These are phyloP conservation scores for Epinephelus cyanopodus DNA, from an alignment of 2,113 vertebrate species.

Conservation along the genomic window DNA sequence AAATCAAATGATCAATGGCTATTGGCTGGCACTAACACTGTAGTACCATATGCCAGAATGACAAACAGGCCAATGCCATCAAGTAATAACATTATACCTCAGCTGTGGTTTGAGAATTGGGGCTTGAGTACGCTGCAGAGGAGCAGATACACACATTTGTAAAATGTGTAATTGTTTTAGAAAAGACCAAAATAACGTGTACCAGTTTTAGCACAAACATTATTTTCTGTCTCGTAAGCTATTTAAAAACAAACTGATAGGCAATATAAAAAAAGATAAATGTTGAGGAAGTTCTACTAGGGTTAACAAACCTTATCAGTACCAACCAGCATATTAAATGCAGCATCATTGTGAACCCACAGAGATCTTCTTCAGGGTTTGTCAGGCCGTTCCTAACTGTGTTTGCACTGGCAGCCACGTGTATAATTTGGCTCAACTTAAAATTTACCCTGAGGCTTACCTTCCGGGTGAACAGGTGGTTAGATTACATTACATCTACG, in stretches of 20 bases:
- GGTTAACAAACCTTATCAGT: not conserved
- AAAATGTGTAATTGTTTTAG: not conserved
- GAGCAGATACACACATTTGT: not conserved
- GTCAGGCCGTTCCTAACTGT: not conserved
- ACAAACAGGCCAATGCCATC: constrained; percentile 17
- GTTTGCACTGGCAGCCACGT: not conserved
- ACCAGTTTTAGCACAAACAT: not conserved
- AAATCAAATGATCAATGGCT: constrained; percentile 37
- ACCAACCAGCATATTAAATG: not conserved
- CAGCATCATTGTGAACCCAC: not conserved
- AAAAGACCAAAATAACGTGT: not conserved
- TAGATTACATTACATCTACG: not conserved
- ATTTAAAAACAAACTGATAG: not conserved
- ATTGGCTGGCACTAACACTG: not conserved
- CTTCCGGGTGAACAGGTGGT: not conserved
- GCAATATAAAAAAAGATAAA: not conserved
- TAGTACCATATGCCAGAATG: not conserved
- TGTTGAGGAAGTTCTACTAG: not conserved
- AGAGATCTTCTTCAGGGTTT: not conserved
- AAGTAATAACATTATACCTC: constrained; percentile 10
- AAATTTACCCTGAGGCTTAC: not conserved
- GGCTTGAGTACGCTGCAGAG: not conserved
- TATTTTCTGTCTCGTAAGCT: not conserved
- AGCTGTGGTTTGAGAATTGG: not conserved
- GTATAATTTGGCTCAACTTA: not conserved